These are phyloP conservation scores for Drosophila elegans DNA, from an alignment of 1,140 invertebrate genomes.

Conservation along the genomic window DNA sequence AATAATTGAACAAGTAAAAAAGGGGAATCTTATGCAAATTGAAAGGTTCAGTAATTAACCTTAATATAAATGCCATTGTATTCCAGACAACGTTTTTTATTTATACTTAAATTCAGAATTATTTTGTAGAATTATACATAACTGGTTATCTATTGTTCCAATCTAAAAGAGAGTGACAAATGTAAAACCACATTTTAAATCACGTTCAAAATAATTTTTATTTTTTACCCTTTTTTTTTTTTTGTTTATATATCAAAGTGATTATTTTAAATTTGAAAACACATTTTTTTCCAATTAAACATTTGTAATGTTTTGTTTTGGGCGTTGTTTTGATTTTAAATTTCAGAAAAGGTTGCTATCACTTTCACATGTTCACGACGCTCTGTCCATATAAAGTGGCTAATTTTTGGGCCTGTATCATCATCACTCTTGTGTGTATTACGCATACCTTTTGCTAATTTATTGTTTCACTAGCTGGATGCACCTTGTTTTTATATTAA, in stretches of 20 bases:
- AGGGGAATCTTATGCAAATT: not conserved
- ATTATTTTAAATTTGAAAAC: not conserved
- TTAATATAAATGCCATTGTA: not conserved
- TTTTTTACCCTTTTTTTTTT: not conserved
- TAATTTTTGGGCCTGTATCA: conserved; percentile 19
- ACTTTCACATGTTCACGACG: conserved; percentile 31
- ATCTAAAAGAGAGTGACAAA: not conserved
- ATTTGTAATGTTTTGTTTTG: not conserved
- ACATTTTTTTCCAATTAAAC: not conserved
- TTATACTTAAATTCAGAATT: not conserved
- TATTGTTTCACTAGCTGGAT: conserved; percentile 26
- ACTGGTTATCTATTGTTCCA: not conserved
- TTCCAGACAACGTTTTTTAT: not conserved
- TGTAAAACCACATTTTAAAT: conserved; percentile 9
- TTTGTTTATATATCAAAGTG: not conserved
- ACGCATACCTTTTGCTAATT: conserved; percentile 33
- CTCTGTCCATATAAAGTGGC: conserved; percentile 33
- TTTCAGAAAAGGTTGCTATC: conserved; percentile 16
- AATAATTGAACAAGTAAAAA: not conserved
- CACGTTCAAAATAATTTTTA: not conserved
- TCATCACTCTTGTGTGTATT: conserved; percentile 16
- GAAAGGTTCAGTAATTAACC: not conserved
- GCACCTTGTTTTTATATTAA: conserved; percentile 16
- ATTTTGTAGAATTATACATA: not conserved
- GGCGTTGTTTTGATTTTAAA: not conserved